Base-by-base conservation (phyloP, 2,797 vertebrate species). In the Pseudomugil tenellus region DNA sequence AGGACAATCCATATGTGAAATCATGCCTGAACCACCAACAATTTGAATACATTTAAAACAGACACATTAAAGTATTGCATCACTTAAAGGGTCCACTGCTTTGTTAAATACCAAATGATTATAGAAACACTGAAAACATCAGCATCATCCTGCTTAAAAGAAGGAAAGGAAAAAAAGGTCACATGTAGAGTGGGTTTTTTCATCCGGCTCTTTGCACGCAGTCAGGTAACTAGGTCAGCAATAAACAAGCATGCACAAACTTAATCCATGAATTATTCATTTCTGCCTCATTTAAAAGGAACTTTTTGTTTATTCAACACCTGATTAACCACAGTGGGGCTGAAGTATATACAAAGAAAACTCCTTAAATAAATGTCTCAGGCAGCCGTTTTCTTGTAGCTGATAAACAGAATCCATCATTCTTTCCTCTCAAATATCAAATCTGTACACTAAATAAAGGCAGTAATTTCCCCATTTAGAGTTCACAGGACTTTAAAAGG, bases 221-320 rank as follows among this genome's bases (percentile, higher is more conserved):
- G 67, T 52, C 39, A 59, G 74, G 68, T 77, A 91, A 84, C 68
- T 90, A 72, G 87, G 88, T 85, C 83, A 80, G 72, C 62, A 60
- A 70, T 65, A 58, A 59, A 46, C 60, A 56, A 63, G 58, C 70
- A 63, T 21, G 39, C 52, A 59, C 76, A 81, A 85, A 76, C 63
- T 85, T 25, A 12, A 14, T 11, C 8, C 21, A 66, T 90, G 84
- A 88, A 89, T 89, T 77, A 88, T 89, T 87, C 77, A 89, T 80
- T 19, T 14, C 21, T 10, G 54, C 46, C 76, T 77, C 63, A 57
- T 85, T 82, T 74, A 71, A 86, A 86, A 62, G 41, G 55, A 86
- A 65, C 52, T 75, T 88, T 76, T 74, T 81, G 84, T 88, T 87
- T 83, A 72, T 70, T 72, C 34, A 9, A 69, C 72, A 75, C 63